Evolutionary conservation across 2,888 invertebrate species (phyloP), one percentile per base, ranked within the genome.

Genomic region (Sipunculus nudus): DNA sequence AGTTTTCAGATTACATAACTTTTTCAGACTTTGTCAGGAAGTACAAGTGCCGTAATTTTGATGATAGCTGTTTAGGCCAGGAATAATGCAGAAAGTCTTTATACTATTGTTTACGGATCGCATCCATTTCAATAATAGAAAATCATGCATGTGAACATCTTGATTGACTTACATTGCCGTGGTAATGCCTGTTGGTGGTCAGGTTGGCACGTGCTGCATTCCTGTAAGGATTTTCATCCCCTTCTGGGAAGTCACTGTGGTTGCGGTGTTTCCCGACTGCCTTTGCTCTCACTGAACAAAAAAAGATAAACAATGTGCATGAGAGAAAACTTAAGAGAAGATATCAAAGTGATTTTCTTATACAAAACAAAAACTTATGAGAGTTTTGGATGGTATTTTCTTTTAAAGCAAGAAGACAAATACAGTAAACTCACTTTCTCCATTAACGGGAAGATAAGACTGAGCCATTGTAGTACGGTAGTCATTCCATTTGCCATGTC

Each of bases 171-270:
- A 78, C 78, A 55, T 74, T 75, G 43, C 76, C 78, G 63, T 75
- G 73, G 60, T 75, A 75, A 46, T 65, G 71, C 53, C 74, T 67
- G 56, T 67, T 75, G 19, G 77, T 78, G 21, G 79, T 78, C 39
- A 71, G 59, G 57, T 67, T 76, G 6, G 74, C 66, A 28, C 76
- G 59, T 19, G 75, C 75, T 6, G 46, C 48, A 3, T 69, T 72
- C 31, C 78, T 61, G 26, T 32, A 21, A 5, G 68, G 62, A 39
- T 79, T 74, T 6, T 70, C 49, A 53, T 80, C 79, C 5, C 80
- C 80, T 26, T 62, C 68, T 1, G 80, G 80, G 19, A 78, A 67
- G 57, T 78, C 78, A 63, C 78, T 79, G 52, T 77, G 76, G 65
- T 80, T 80, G n/a, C 80, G 63, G 29, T 75, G 72, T 35, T 69